Conservation (phyloP, 2,888 invertebrate species). For the Chloromyia formosa region DNA sequence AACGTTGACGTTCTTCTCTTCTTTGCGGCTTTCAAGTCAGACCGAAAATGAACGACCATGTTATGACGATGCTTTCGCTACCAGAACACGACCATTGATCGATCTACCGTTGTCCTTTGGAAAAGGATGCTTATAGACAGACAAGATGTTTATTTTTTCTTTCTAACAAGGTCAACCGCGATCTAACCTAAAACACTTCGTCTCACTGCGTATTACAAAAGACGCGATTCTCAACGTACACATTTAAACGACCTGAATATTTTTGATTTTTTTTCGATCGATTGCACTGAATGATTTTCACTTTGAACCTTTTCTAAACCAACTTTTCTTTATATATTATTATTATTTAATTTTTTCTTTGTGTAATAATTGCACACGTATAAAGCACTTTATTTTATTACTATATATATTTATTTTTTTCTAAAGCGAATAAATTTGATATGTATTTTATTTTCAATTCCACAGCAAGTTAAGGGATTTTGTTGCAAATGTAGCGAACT, state of each 20-base stretch:
- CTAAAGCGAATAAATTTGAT: conserved; percentile 38
- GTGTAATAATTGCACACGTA: conserved; percentile 48
- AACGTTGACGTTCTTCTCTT: conserved; percentile 43
- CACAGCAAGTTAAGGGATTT: conserved; percentile 21
- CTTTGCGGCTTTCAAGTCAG: conserved; percentile 46
- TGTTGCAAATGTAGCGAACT: neutral
- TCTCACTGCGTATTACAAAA: too few species aligned
- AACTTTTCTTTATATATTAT: conserved; percentile 11
- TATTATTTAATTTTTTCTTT: conserved; percentile 25
- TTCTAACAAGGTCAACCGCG: too few species aligned
- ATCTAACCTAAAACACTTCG: too few species aligned
- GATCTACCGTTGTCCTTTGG: conserved; percentile 7
- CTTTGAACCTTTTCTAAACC: conserved; percentile 8
- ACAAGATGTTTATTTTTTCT: too few species aligned
- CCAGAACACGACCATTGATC: conserved; percentile 48
- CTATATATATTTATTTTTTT: conserved; percentile 21
- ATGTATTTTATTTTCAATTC: conserved; percentile 39
- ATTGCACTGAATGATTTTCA: conserved; percentile 32
- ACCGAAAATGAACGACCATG: conserved; percentile 49
- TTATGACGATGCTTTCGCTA: conserved; percentile 43
- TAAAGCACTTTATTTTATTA: conserved; percentile 50
- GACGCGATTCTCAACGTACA: too few species aligned
- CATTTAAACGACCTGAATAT: too few species aligned
- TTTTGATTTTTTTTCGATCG: neutral
- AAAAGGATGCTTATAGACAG: neutral